Evolutionary conservation across 2,113 vertebrate species (phyloP).

Genomic region (Scomber japonicus): DNA sequence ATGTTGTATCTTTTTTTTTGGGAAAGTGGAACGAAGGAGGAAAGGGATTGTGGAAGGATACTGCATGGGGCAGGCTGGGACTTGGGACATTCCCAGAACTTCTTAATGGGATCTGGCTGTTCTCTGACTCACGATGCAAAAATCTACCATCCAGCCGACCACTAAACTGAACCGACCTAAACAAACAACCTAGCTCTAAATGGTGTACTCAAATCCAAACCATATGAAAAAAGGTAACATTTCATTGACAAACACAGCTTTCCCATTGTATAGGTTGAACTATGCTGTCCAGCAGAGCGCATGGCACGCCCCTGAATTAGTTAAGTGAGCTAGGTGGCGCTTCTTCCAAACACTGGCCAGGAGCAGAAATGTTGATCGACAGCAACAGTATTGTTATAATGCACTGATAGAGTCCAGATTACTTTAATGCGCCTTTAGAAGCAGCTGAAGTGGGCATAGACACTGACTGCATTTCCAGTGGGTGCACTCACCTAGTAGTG

Average conservation of each 20-base stretch:
- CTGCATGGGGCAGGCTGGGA: slow-evolving; percentile 22
- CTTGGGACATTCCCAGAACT: slow-evolving; percentile 55
- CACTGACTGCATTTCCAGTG: not conserved
- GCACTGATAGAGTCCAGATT: not conserved
- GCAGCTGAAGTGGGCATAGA: no score
- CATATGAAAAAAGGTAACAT: slow-evolving; percentile 2
- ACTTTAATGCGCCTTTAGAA: not conserved
- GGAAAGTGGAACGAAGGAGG: not conserved
- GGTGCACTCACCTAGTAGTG: slow-evolving; percentile 92
- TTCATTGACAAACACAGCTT: not conserved
- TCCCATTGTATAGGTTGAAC: not conserved
- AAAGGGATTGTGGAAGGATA: slow-evolving; percentile 21
- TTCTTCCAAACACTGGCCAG: not conserved
- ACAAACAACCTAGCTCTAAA: slow-evolving; percentile 41
- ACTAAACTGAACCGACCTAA: slow-evolving; percentile 27
- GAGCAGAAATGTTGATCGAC: not conserved
- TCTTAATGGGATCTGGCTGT: slow-evolving; percentile 44
- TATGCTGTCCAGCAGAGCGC: not conserved
- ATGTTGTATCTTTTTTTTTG: slow-evolving; percentile 1
- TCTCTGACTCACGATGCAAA: slow-evolving; percentile 73
- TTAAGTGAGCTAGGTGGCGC: not conserved
- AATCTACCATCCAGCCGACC: slow-evolving; percentile 39
- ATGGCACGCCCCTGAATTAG: not conserved
- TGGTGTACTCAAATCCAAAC: slow-evolving; percentile 1
- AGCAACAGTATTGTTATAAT: not conserved